A percentile compares a stretch with the other conserved stretches of the same genome.
These are phyloP conservation scores for Abrostola triplasia DNA, from an alignment of 2,888 invertebrate genomes.

Conservation along the genomic window DNA sequence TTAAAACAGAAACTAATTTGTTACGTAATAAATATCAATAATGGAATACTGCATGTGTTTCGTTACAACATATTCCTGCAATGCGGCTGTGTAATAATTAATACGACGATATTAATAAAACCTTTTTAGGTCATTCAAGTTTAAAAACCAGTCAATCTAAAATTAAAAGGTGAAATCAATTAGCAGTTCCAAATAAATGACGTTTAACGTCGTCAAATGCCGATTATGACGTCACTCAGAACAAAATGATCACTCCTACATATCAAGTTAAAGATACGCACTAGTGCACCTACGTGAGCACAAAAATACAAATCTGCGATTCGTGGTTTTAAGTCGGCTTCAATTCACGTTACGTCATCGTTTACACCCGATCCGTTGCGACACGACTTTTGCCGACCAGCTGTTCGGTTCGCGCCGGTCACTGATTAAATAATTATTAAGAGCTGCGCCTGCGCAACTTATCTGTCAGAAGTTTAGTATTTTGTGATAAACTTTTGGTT, in stretches of 20 bases:
- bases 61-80: too few relatives aligned
- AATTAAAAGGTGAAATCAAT: too few relatives aligned
- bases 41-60: too few relatives aligned
- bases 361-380: constrained; percentile 19
- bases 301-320: constrained; percentile 18
- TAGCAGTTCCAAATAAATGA: not conserved
- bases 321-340: constrained; percentile 24
- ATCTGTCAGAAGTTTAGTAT: constrained; percentile 2
- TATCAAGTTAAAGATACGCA: constrained; percentile 28
- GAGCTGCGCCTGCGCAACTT: constrained; percentile 19
- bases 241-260: not conserved
- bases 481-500: not conserved
- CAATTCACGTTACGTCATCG: constrained; percentile 24
- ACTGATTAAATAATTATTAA: constrained; percentile 19
- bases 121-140: too few relatives aligned
- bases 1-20: too few relatives aligned
- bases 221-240: not conserved
- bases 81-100: too few relatives aligned
- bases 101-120: too few relatives aligned
- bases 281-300: constrained; percentile 30
- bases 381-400: constrained; percentile 27
- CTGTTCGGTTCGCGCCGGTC: constrained; percentile 17
- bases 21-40: too few relatives aligned
- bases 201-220: not conserved
- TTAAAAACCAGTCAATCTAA: too few relatives aligned